phyloP scores from a whole-genome alignment of 2,888 invertebrate species.

The Sialis lutaria region DNA sequence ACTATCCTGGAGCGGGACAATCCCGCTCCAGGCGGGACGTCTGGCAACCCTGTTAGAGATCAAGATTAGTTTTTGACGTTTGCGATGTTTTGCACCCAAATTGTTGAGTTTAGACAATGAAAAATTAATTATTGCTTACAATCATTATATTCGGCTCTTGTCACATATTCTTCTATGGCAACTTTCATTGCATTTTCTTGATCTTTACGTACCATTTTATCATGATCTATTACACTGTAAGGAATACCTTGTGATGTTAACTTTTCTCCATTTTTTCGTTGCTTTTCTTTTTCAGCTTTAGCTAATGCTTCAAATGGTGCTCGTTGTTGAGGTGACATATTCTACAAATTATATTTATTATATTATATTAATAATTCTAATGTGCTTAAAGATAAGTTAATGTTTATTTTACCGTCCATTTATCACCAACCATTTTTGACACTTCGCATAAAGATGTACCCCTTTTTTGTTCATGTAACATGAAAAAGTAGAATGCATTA shows the following conservation, averaged over 20 bases:
- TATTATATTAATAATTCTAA: background rate
- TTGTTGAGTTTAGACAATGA: no score
- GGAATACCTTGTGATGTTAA: conserved; percentile 18
- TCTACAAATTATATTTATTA: conserved; percentile 7
- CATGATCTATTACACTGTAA: conserved; percentile 11
- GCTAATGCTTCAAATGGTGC: conserved; percentile 16
- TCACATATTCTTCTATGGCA: conserved; percentile 13
- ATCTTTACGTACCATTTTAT: conserved; percentile 9
- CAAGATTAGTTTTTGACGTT: no score
- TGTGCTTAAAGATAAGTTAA: background rate
- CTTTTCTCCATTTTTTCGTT: conserved; percentile 11
- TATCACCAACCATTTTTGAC: conserved; percentile 11
- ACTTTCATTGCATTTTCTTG: conserved; percentile 14
- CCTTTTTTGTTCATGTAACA: conserved; percentile 16
- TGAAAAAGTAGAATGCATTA: conserved; percentile 22
- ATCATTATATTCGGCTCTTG: background rate
- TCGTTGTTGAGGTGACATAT: conserved; percentile 9
- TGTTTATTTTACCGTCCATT: conserved; percentile 18
- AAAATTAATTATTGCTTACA: no score
- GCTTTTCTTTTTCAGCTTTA: conserved; percentile 15
- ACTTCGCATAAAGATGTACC: conserved; percentile 18
- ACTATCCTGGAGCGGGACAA: no score
- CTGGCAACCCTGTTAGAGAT: no score
- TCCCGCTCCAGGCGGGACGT: no score
- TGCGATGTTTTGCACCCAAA: no score